Evolutionary conservation across 2,888 invertebrate genomes (phyloP), one percentile per base, ranked within the genome.

Genomic region (Dasysyrphus albostriatus): DNA sequence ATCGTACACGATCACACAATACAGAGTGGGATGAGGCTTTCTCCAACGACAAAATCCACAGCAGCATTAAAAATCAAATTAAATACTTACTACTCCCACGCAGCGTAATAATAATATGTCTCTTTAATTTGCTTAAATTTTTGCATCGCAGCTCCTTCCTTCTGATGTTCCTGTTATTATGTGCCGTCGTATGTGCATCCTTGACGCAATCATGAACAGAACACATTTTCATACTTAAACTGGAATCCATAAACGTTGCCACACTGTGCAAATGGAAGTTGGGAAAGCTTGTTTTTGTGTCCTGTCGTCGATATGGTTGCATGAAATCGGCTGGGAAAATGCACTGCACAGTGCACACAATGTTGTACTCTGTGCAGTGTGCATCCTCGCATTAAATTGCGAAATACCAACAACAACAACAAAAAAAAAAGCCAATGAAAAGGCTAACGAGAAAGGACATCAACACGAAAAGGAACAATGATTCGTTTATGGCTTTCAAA

Each of bases 91-190:
- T 63, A 24, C 42, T 19, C 65, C 14, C 56, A 32, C 67, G 49
- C 12, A 67, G 49, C 49, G 10, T 16, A 37, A 49, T 34, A 67
- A 65, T 78, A 54, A 56, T 79, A 49, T 42, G 69, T 61, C 59
- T 16, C 39, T 77, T 77, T 77, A 73, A 73, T 65, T 78, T 78
- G 44, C 51, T 54, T 78, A 44, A 72, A 79, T 63, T 72, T 54
- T 29, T 32, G 39, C 37, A 19, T 32, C 19, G n/a, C 24, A 16
- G 5, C 32, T 51, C 37, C 24, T 19, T 54, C n/a, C 8, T 65
- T n/a, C 9, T 12, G 24, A 24, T 24, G n/a, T 34, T 37, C 29
- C 5, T 56, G 44, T 14, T 42, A 2, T 24, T 24, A 8, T 29
- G 32, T 29, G 47, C 29, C 32, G 16, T 47, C 8, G 2, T 42